phyloP scores from a whole-genome alignment of 2,888 invertebrate genomes.

The Eulithis testata region DNA sequence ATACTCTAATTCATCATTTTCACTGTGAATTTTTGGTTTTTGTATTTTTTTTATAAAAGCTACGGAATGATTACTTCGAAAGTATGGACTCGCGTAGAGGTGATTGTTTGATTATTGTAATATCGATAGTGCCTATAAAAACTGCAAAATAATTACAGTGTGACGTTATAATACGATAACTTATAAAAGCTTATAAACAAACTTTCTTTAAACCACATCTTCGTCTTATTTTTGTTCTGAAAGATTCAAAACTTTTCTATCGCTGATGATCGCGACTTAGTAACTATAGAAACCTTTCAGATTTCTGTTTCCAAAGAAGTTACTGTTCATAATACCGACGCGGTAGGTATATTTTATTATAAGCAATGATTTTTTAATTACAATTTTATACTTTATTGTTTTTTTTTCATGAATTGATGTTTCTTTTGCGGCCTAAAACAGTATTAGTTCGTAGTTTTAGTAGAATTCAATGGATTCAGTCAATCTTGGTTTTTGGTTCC shows the following conservation, averaged over 20 bases:
- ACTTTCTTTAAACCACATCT: conserved; percentile 15
- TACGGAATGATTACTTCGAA: conserved; percentile 1
- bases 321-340: not conserved
- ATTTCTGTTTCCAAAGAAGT: not conserved
- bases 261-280: not conserved
- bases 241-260: conserved; percentile 4
- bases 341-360: too few species aligned
- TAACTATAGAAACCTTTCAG: not conserved
- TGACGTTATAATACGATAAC: not conserved
- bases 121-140: not conserved
- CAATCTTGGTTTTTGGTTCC: too few species aligned
- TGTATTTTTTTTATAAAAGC: conserved; percentile 16
- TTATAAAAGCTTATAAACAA: conserved; percentile 18
- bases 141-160: conserved; percentile 10
- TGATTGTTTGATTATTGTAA: not conserved
- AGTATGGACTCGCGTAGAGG: not conserved
- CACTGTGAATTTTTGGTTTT: conserved; percentile 4
- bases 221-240: conserved; percentile 14
- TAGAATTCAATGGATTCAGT: too few species aligned
- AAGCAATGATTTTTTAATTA: too few species aligned
- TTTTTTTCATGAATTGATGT: too few species aligned
- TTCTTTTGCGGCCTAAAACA: too few species aligned
- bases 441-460: too few species aligned
- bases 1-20: conserved; percentile 6
- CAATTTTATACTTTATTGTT: too few species aligned